A percentile compares a stretch with the other conserved stretches of the same genome.
Evolutionary conservation across 2,797 vertebrate genomes (phyloP).

Genomic region (Tenualosa thibaudeaui): DNA sequence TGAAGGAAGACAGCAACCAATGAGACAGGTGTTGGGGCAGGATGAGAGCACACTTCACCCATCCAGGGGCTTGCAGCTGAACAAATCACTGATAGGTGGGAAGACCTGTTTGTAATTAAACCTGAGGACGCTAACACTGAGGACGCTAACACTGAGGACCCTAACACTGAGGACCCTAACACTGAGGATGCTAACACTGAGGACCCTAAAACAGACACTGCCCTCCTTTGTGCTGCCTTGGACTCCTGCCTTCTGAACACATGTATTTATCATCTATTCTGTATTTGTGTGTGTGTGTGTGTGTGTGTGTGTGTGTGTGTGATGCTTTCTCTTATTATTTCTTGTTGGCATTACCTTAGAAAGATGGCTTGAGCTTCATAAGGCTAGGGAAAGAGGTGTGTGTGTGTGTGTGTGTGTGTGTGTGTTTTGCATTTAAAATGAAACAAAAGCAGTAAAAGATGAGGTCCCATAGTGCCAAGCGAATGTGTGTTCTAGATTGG

Average conservation of each 20-base stretch:
- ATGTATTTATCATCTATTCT: neutral
- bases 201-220: slow-evolving; percentile 28
- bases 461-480: neutral
- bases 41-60: slow-evolving; percentile 29
- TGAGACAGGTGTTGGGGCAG: slow-evolving; percentile 43
- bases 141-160: slow-evolving; percentile 44
- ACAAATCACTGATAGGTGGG: slow-evolving; percentile 43
- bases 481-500: too few relatives aligned
- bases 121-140: slow-evolving; percentile 47
- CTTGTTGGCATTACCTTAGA: neutral
- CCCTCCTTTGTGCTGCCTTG: slow-evolving; percentile 48
- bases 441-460: neutral
- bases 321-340: neutral
- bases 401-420: neutral
- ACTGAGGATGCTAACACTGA: slow-evolving; percentile 47
- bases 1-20: slow-evolving; percentile 41
- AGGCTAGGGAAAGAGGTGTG: neutral
- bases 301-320: neutral
- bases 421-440: neutral
- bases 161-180: slow-evolving; percentile 45
- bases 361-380: neutral
- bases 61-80: slow-evolving; percentile 36
- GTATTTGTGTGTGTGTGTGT: neutral
- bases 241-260: slow-evolving; percentile 38
- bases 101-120: slow-evolving; percentile 28